A percentile compares a stretch with the other conserved stretches of the same genome.
These are phyloP conservation scores for Parazoanthus swiftii DNA, from an alignment of 92 coral and sea anemone species.

Conservation along the genomic window DNA sequence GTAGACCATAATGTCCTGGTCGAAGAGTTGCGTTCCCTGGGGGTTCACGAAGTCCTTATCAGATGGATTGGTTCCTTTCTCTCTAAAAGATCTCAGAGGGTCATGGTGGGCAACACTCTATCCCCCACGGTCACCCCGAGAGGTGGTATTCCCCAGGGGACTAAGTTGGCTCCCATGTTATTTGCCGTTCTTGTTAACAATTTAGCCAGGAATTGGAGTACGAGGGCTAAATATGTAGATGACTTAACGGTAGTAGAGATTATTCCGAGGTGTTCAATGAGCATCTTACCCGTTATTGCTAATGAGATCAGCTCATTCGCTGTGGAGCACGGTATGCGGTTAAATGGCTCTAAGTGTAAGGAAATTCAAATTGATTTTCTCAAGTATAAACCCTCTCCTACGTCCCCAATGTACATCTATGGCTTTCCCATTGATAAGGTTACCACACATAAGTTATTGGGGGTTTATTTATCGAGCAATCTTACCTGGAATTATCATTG, in stretches of 20 bases:
- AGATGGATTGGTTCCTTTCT: slow-evolving; percentile 43
- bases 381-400: too few relatives aligned
- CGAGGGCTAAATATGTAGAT: slow-evolving; percentile 35
- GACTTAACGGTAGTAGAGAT: neutral
- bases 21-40: slow-evolving; percentile 23
- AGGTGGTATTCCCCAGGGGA: slow-evolving; percentile 36
- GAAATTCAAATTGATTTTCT: too few relatives aligned
- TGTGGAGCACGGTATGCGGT: too few relatives aligned
- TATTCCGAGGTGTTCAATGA: too few relatives aligned
- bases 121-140: slow-evolving; percentile 28
- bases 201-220: slow-evolving; percentile 20
- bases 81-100: slow-evolving; percentile 16
- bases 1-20: slow-evolving; percentile 11
- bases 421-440: too few relatives aligned
- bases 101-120: slow-evolving; percentile 19
- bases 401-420: too few relatives aligned
- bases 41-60: slow-evolving; percentile 33
- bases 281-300: too few relatives aligned
- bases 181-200: slow-evolving; percentile 42
- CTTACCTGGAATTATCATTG: too few relatives aligned
- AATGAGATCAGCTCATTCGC: too few relatives aligned
- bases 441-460: too few relatives aligned
- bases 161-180: slow-evolving; percentile 25
- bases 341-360: too few relatives aligned
- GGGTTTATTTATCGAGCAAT: too few relatives aligned